Base-by-base conservation (phyloP, 1,140 invertebrate genomes). In the Drosophila neocordata region DNA sequence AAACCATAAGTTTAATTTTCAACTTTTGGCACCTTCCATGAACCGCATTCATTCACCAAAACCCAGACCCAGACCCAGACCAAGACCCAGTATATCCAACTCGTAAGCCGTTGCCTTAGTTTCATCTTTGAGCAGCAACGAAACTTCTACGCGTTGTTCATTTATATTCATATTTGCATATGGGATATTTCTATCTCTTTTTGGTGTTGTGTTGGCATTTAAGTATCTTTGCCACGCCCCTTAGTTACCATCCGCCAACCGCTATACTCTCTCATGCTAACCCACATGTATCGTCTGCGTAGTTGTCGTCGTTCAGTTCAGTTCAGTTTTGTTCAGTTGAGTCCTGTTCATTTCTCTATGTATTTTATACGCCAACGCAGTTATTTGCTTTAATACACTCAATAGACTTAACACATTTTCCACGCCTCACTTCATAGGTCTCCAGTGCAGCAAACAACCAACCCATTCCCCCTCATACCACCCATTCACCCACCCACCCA, bases 381-480 rank as follows among this genome's bases (percentile, higher is more conserved):
- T 88, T 88, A 88, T 88, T 88, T 87, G 83, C 83, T 88, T 88
- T 87, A 87, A 87, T 87, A 87, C 83, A 87, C 83, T 87, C 83
- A 87, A 87, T 87, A 88, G 83, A 87, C 83, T 87, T 87, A 87
- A 87, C 83, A 87, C 83, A 87, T 88, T 88, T 87, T 83, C 75
- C 75, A 88, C 71, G 75, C 71, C 83, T 80, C 65, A 71, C 71
- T 77, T 77, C 71, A 74, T 77, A 59, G 63, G 65, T 22, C 22
- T 48, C 38, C 67, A 13, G 27, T 44, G 11, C 13, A 7, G 27
- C 27, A 31, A 31, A 31, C n/a, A 35, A 15, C n/a, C 22, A 9
- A 20, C 20, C 24, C 15, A 12, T 27, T n/a, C 22, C 31, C 31
- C 11, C 58, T 9, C 22, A 24, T 24, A 4, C 22, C 22, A 24